phyloP scores from a whole-genome alignment of 2,113 vertebrate genomes.

The Brachyistius frenatus region DNA sequence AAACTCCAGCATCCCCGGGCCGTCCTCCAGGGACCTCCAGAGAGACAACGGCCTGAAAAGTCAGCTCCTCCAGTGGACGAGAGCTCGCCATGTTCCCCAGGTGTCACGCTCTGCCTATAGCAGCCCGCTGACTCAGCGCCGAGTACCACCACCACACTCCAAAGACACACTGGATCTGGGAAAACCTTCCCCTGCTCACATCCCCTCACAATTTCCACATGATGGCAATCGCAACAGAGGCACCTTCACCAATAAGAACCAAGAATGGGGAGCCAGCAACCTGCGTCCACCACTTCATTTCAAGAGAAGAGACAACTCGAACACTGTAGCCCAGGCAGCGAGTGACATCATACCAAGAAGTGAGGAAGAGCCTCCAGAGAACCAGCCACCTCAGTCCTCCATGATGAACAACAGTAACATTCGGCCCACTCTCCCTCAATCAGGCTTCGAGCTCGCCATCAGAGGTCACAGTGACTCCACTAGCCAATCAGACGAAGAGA shows the following conservation, averaged over 20 bases:
- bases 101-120: slow-evolving; percentile 77
- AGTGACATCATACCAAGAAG: neutral
- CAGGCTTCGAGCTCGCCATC: neutral
- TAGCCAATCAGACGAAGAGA: slow-evolving; percentile 85
- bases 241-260: slow-evolving; percentile 69
- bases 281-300: slow-evolving; percentile 37
- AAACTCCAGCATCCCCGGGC: slow-evolving; percentile 47
- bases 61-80: slow-evolving; percentile 67
- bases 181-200: slow-evolving; percentile 20
- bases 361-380: slow-evolving; percentile 37
- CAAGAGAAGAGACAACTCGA: slow-evolving; percentile 65
- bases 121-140: slow-evolving; percentile 74
- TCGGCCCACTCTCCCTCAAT: neutral
- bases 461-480: slow-evolving; percentile 57
- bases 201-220: slow-evolving; percentile 37
- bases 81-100: slow-evolving; percentile 57
- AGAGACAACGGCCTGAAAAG: slow-evolving; percentile 66
- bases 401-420: slow-evolving; percentile 69
- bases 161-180: slow-evolving; percentile 75
- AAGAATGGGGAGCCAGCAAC: slow-evolving; percentile 51
- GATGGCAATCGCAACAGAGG: slow-evolving; percentile 71
- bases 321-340: neutral
- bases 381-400: slow-evolving; percentile 5
- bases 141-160: slow-evolving; percentile 48
- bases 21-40: slow-evolving; percentile 57